A percentile compares a stretch with the other conserved stretches of the same genome.
Conservation (phyloP, 2,888 invertebrate genomes). For the Pollenia amentaria region DNA sequence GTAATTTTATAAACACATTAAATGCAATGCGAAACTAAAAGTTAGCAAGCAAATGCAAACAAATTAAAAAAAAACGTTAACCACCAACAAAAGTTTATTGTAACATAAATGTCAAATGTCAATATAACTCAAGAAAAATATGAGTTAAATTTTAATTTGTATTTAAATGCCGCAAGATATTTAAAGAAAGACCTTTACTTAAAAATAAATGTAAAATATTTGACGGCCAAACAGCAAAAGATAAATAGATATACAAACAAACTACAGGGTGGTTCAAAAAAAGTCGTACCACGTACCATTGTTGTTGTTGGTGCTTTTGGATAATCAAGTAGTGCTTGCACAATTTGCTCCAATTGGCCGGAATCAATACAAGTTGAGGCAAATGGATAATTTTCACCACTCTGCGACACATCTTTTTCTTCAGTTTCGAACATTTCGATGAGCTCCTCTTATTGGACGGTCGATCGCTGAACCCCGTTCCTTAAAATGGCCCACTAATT, state of each 20-base stretch:
- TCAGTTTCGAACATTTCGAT: no score
- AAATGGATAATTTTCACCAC: no score
- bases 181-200: background rate
- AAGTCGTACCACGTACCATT: no score
- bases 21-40: constrained; percentile 30
- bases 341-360: no score
- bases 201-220: constrained; percentile 27
- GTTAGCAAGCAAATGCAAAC: constrained; percentile 32
- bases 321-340: no score
- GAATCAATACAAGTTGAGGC: no score
- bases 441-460: no score
- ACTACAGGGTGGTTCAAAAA: no score
- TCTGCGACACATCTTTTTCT: no score
- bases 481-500: no score
- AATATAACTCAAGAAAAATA: constrained; percentile 30
- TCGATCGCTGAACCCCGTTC: no score
- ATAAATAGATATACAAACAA: background rate
- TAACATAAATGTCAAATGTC: constrained; percentile 67
- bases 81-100: constrained; percentile 20
- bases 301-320: no score
- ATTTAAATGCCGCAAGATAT: background rate
- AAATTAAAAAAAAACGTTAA: constrained; percentile 6
- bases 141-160: constrained; percentile 7
- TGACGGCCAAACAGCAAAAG: background rate
- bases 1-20: background rate